Base-by-base conservation (phyloP, 2,113 vertebrate species). In the Myanophis thanlyinensis region DNA sequence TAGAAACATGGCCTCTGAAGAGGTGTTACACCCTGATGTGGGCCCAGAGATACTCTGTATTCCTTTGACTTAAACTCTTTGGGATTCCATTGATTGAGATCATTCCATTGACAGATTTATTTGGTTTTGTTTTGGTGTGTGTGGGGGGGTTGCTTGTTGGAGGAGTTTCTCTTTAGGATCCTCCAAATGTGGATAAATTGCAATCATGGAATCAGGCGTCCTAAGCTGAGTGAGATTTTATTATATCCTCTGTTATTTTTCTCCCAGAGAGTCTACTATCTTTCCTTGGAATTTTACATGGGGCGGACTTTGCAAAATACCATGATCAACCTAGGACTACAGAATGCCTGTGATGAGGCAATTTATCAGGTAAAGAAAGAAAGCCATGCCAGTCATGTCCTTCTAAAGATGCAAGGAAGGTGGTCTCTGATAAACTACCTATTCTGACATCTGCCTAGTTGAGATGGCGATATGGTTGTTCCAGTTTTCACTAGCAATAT, bases 201-300 rank as follows among this genome's bases (percentile, higher is more conserved):
- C 10, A 23, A 3, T 25, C 30, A 23, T 5, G 20, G 11, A 52
- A 10, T 44, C 40, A 40, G 89, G 1, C 15, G 5, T 35, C 20
- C 9, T 23, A 27, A 8, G 1, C 85, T 25, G 4, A 2, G 20
- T 47, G 30, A 13, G 56, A 25, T 52, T 52, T 44, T 73, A 27
- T 27, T 44, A 49, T 4, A 7, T 15, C 5, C 0, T 53, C 0
- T 87, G 92, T 93, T 27, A 93, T 87, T 93, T 94, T 93, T 94
- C 85, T 93, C 94, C 44, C 94, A 99, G 99, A 98, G 99, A 94
- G 98, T 99, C 52, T 99, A 99, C 95, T 99, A 99, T 94, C 98
- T 99, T 44, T 99, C 99, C 54, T 97, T 99, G 97, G 99, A 99
- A 96, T 99, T 99, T 96, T 99, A 99, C 97, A 99, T 99, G 98